phyloP scores from a whole-genome alignment of 2,797 vertebrate species.

The Caiman crocodilus region DNA sequence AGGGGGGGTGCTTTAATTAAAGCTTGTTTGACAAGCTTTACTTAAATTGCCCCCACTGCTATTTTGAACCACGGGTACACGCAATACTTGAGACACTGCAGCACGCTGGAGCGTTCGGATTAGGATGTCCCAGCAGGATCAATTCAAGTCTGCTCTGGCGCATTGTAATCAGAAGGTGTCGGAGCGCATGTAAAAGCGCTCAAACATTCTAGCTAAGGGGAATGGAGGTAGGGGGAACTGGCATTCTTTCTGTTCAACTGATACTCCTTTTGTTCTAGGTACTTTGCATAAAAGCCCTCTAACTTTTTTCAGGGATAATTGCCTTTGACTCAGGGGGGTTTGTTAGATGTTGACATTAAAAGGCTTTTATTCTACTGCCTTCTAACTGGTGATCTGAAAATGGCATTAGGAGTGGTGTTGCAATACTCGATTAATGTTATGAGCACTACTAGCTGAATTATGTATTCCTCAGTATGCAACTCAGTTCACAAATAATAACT shows the following conservation, averaged over 20 bases:
- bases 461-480: not conserved
- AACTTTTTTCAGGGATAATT: slow-evolving; percentile 17
- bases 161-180: too few relatives aligned
- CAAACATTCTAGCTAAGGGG: not conserved
- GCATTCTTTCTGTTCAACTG: not conserved
- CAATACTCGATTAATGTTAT: slow-evolving; percentile 22
- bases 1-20: too few relatives aligned
- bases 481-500: slow-evolving; percentile 63
- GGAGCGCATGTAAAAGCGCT: not conserved
- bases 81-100: too few relatives aligned
- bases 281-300: slow-evolving; percentile 19
- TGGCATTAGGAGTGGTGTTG: not conserved
- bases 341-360: slow-evolving; percentile 33
- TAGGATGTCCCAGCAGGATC: too few relatives aligned
- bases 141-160: too few relatives aligned
- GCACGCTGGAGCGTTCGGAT: too few relatives aligned
- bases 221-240: rapidly evolving
- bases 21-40: too few relatives aligned
- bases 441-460: not conserved
- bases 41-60: too few relatives aligned
- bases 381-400: slow-evolving; percentile 55
- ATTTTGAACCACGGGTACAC: too few relatives aligned
- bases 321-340: slow-evolving; percentile 27
- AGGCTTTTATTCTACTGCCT: slow-evolving; percentile 49
- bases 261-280: not conserved